Evolutionary conservation across 2,888 invertebrate genomes (phyloP).

Genomic region (Patella depressa): DNA sequence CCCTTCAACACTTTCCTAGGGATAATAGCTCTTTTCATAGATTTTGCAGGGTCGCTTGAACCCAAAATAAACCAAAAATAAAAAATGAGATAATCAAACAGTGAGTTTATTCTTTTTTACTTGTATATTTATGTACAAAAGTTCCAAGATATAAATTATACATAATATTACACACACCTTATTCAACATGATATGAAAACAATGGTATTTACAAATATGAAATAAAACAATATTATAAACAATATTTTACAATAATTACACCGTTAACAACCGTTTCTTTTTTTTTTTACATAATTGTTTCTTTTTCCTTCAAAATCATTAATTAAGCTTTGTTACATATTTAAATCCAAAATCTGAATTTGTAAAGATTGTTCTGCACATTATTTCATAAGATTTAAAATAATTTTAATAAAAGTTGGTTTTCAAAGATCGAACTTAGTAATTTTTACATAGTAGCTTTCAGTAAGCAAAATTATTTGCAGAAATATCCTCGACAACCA

Average conservation of each 20-base stretch:
- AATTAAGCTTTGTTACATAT: too few relatives aligned
- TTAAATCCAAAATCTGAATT: too few relatives aligned
- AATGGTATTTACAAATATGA: conserved; percentile 5
- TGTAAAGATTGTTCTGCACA: background rate
- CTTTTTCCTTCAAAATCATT: background rate
- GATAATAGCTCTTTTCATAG: too few relatives aligned
- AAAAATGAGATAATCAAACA: too few relatives aligned
- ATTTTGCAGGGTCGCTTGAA: too few relatives aligned
- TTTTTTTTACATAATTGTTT: background rate
- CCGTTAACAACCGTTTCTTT: background rate
- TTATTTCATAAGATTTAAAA: background rate
- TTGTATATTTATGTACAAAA: too few relatives aligned
- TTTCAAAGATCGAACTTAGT: background rate
- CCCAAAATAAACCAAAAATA: too few relatives aligned
- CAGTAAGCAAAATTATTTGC: conserved; percentile 3
- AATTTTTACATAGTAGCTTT: background rate
- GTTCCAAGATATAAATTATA: too few relatives aligned
- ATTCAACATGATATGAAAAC: background rate
- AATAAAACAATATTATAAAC: conserved; percentile 4
- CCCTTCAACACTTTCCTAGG: too few relatives aligned
- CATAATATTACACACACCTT: background rate
- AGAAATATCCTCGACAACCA: conserved; percentile 23
- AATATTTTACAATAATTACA: background rate
- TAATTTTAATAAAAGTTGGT: background rate
- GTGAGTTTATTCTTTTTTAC: too few relatives aligned